Conservation (phyloP, 2,113 vertebrate species). For the Elanoides forficatus region DNA sequence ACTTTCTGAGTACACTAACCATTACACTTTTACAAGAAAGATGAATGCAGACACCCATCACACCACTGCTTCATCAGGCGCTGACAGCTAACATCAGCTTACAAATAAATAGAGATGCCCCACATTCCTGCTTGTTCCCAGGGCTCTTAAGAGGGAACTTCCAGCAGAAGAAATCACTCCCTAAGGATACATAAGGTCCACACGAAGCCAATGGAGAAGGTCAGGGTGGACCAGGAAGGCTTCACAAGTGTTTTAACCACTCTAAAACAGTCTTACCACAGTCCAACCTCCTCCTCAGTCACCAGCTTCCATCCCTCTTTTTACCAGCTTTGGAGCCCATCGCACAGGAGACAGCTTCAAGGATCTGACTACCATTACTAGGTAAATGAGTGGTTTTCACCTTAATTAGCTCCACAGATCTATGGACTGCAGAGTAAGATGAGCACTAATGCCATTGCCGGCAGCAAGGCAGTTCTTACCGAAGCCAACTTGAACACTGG, state of each 20-base stretch:
- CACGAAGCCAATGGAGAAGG: accelerated
- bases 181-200: not conserved
- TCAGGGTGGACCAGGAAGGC: not conserved
- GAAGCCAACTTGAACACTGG: not conserved
- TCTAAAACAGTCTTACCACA: not conserved
- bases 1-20: not conserved
- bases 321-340: not conserved
- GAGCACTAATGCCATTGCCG: not conserved
- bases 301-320: not conserved
- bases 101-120: not conserved
- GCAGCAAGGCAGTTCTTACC: not conserved
- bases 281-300: not conserved
- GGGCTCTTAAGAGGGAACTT: not conserved
- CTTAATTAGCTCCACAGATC: not conserved
- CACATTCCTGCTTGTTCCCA: not conserved
- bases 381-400: not conserved
- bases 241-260: not conserved
- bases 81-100: not conserved
- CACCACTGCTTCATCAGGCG: accelerated
- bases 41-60: not conserved
- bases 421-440: accelerated
- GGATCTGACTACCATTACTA: not conserved
- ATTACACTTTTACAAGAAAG: not conserved
- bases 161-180: not conserved
- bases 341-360: not conserved